These are phyloP conservation scores for Argyra leucocephala DNA, from an alignment of 2,888 invertebrate species.

Conservation along the genomic window DNA sequence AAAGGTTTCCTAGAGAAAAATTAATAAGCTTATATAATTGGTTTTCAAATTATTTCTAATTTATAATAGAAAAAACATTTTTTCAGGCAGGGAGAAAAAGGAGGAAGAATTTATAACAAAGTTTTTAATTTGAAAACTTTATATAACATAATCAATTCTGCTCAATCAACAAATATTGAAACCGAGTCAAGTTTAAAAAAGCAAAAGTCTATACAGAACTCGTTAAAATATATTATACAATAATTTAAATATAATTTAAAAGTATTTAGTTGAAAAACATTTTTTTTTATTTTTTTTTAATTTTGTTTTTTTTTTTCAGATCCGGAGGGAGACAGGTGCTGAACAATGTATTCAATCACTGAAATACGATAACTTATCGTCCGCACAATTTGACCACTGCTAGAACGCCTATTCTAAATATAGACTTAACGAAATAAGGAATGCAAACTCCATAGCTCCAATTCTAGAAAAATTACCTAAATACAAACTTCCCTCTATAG, in stretches of 20 bases:
- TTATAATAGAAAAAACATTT: not conserved
- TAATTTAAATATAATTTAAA: too few species aligned
- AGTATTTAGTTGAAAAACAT: too few species aligned
- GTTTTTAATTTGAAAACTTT: constrained; percentile 10
- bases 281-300: too few species aligned
- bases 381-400: not conserved
- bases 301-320: too few species aligned
- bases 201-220: too few species aligned
- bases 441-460: not conserved
- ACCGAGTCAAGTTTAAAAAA: constrained; percentile 8
- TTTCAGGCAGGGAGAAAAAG: constrained; percentile 11
- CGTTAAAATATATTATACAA: too few species aligned
- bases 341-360: too few species aligned
- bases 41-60: not conserved
- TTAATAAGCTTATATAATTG: constrained; percentile 11
- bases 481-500: constrained; percentile 16
- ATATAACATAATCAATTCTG: too few species aligned
- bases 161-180: too few species aligned
- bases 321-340: too few species aligned
- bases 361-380: too few species aligned
- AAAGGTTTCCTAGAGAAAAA: constrained; percentile 16
- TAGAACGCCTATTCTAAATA: constrained; percentile 18
- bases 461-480: not conserved
- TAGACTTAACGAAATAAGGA: constrained; percentile 10
- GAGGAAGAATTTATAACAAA: constrained; percentile 16